Evolutionary conservation across 2,888 invertebrate species (phyloP).

Genomic region (Epiblema foenella): DNA sequence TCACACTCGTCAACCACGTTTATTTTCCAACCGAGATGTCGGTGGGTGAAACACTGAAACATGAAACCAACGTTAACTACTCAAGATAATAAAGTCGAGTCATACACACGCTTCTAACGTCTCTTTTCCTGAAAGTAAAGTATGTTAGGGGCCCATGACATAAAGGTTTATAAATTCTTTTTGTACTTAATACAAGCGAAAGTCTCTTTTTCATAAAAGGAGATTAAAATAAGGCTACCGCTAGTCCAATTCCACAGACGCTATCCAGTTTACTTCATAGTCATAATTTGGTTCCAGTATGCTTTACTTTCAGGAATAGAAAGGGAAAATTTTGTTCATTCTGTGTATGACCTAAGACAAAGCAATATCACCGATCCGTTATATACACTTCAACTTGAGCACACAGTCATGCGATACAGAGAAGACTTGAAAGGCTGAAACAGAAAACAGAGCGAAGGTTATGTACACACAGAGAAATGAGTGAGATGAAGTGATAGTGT

Average conservation of each 20-base stretch:
- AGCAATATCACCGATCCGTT: slow-evolving; percentile 63
- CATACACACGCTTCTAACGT: not conserved
- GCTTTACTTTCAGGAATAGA: not conserved
- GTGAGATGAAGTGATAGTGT: slow-evolving; percentile 45
- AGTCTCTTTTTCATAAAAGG: too few relatives aligned
- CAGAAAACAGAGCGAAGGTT: slow-evolving; percentile 80
- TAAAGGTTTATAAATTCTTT: too few relatives aligned
- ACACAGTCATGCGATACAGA: slow-evolving; percentile 77
- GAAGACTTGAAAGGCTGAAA: slow-evolving; percentile 83
- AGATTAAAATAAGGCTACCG: too few relatives aligned
- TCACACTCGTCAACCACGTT: slow-evolving; percentile 94
- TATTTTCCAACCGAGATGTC: slow-evolving; percentile 98
- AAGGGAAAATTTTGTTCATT: not conserved
- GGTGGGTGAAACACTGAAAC: slow-evolving; percentile 95
- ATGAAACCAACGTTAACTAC: slow-evolving; percentile 38
- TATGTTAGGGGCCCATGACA: not conserved
- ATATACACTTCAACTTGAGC: slow-evolving; percentile 55
- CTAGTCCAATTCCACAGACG: not conserved
- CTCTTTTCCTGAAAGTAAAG: not conserved
- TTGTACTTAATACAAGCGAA: too few relatives aligned
- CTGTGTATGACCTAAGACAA: slow-evolving; percentile 1
- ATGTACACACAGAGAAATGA: slow-evolving; percentile 67
- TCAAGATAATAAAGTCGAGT: not conserved
- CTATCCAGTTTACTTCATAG: not conserved
- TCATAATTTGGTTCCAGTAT: not conserved